Conservation (phyloP, 2,888 invertebrate genomes). For the Cerastis rubricosa region DNA sequence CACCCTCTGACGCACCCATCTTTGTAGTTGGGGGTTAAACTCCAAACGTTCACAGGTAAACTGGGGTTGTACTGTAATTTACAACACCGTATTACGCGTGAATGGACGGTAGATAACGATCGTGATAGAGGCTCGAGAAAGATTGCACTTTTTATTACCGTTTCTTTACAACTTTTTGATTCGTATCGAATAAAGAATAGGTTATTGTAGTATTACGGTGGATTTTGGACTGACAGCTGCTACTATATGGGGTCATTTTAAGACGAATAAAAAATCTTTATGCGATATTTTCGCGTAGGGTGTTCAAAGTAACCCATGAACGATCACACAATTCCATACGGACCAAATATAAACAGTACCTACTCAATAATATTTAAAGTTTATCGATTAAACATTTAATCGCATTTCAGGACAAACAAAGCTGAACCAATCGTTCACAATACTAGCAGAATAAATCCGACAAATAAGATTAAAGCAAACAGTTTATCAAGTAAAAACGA, state of each 20-base stretch:
- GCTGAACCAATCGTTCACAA: conserved; percentile 43
- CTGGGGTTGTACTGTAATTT: conserved; percentile 59
- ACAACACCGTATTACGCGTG: conserved; percentile 46
- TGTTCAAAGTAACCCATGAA: not conserved
- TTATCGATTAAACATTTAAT: conserved; percentile 34
- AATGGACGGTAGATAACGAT: conserved; percentile 42
- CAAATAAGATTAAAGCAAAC: conserved; percentile 55
- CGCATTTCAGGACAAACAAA: conserved; percentile 33
- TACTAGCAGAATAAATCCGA: conserved; percentile 48
- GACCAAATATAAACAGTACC: not conserved
- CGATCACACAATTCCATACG: not conserved
- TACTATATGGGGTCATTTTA: not conserved
- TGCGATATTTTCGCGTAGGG: not conserved
- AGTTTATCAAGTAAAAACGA: conserved; percentile 45
- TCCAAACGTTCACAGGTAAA: conserved; percentile 63
- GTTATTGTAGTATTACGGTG: conserved; percentile 33
- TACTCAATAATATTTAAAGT: conserved; percentile 2
- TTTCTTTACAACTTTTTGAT: conserved; percentile 29
- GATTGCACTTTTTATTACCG: conserved; percentile 48
- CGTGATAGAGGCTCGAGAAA: conserved; percentile 25
- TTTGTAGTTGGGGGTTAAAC: conserved; percentile 60
- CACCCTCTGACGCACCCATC: conserved; percentile 64
- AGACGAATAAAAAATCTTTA: not conserved
- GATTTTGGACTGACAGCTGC: conserved; percentile 44
- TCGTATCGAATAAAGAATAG: conserved; percentile 21